phyloP scores from a whole-genome alignment of 2,113 vertebrate species.

The Prionailurus bengalensis region DNA sequence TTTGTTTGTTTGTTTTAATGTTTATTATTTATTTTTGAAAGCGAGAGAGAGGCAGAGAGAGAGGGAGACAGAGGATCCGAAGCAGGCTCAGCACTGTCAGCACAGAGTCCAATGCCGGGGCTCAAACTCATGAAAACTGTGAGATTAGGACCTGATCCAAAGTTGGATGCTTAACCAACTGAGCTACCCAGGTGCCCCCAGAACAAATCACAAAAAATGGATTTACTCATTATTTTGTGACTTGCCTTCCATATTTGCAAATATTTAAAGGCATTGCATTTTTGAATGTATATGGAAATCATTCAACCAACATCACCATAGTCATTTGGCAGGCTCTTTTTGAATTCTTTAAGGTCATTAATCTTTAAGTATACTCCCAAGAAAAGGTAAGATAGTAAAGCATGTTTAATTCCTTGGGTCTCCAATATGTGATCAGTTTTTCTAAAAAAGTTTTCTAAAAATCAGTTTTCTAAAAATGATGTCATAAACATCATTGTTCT shows the following conservation, averaged over 20 bases:
- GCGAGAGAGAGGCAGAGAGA: too few species aligned
- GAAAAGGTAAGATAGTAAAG: slow-evolving; percentile 50
- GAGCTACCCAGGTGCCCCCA: not conserved
- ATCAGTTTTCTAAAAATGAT: not conserved
- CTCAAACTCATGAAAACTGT: too few species aligned
- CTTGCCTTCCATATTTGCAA: not conserved
- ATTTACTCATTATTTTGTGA: slow-evolving; percentile 40
- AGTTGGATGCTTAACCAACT: too few species aligned
- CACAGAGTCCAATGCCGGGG: too few species aligned
- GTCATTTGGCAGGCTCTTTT: not conserved
- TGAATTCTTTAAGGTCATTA: slow-evolving; percentile 15
- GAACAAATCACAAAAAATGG: not conserved
- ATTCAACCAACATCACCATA: not conserved
- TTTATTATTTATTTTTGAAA: too few species aligned
- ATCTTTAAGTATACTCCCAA: slow-evolving; percentile 70
- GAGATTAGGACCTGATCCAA: too few species aligned
- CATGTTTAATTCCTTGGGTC: not conserved
- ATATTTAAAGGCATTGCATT: not conserved
- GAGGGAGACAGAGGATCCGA: too few species aligned
- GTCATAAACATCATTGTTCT: not conserved
- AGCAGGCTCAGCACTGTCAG: too few species aligned
- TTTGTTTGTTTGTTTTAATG: too few species aligned
- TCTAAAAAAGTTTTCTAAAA: not conserved
- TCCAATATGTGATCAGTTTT: not conserved
- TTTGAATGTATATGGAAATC: not conserved